phyloP scores from a whole-genome alignment of 2,113 vertebrate species.

The Neopipo cinnamomea region DNA sequence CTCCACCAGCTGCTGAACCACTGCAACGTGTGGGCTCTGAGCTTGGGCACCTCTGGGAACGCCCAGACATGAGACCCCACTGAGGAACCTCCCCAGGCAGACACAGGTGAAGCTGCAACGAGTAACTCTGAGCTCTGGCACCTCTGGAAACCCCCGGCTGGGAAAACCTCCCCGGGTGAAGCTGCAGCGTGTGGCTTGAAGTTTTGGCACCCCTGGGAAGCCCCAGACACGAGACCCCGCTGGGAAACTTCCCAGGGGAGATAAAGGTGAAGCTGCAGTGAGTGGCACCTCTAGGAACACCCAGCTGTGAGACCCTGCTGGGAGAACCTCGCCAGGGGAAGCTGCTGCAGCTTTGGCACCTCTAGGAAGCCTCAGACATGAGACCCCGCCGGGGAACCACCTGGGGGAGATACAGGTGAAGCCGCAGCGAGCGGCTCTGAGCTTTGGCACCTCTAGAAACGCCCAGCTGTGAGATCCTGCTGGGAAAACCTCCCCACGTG shows the following conservation, averaged over 20 bases:
- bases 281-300: not conserved
- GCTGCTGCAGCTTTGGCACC: not conserved
- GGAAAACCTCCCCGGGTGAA: not conserved
- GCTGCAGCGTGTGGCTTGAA: not conserved
- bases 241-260: no score
- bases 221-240: not conserved
- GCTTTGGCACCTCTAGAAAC: fast-evolving
- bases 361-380: not conserved
- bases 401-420: not conserved
- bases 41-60: not conserved
- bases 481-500: not conserved
- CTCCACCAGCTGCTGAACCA: not conserved
- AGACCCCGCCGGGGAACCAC: not conserved
- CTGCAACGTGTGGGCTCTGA: not conserved
- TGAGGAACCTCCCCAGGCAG: not conserved
- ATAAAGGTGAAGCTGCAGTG: not conserved
- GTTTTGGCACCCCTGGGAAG: not conserved
- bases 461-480: no score
- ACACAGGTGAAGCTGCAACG: not conserved
- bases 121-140: not conserved
- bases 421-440: not conserved
- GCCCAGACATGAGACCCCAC: not conserved
- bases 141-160: fast-evolving
- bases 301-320: not conserved
- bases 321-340: not conserved